These are phyloP conservation scores for Picus viridis DNA, from an alignment of 2,797 vertebrate species.

Conservation along the genomic window DNA sequence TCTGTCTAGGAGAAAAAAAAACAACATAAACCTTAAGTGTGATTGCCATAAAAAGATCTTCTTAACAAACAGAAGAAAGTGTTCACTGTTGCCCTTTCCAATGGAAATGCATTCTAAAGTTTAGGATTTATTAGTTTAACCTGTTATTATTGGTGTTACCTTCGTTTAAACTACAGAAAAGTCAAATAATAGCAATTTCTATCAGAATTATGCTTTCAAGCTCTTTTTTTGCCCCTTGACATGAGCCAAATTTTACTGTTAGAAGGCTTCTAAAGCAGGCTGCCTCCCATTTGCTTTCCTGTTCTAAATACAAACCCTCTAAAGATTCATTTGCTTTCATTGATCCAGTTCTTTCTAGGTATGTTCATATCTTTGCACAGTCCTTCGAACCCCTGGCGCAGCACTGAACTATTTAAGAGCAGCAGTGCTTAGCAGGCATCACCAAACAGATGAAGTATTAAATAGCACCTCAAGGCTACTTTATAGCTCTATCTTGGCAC, in stretches of 20 bases:
- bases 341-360: background rate
- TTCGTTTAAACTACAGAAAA: slow-evolving; percentile 7
- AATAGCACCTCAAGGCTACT: background rate
- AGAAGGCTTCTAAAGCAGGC: background rate
- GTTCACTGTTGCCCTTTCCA: background rate
- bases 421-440: background rate
- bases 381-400: background rate
- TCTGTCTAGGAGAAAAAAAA: background rate
- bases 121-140: background rate
- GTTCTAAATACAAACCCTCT: background rate
- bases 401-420: background rate
- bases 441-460: background rate
- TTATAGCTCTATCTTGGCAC: background rate
- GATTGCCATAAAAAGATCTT: slow-evolving; percentile 24
- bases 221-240: background rate
- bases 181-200: background rate
- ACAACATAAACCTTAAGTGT: background rate
- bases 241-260: background rate
- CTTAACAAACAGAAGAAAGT: slow-evolving; percentile 3
- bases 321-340: background rate
- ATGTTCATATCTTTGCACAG: background rate
- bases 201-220: background rate
- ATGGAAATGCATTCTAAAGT: background rate
- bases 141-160: background rate
- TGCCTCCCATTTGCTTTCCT: background rate